Evolutionary conservation across 2,797 vertebrate species (phyloP).

Genomic region (Hoplostethus mediterraneus): DNA sequence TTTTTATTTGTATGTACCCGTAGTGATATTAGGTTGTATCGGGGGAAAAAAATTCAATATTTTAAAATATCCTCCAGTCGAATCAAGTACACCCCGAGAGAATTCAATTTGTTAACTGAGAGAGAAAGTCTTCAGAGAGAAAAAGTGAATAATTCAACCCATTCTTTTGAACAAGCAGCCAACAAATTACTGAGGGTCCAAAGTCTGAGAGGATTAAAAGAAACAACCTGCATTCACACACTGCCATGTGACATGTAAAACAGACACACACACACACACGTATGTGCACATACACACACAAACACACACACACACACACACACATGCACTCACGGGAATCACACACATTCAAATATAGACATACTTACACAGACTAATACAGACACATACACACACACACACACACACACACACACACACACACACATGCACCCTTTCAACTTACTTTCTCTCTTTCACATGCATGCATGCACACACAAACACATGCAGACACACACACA

Average conservation of each 20-base stretch:
- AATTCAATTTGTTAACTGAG: slow-evolving; percentile 61
- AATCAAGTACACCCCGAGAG: slow-evolving; percentile 42
- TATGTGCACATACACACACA: slow-evolving; percentile 5
- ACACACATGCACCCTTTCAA: too few species aligned
- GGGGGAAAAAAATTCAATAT: slow-evolving; percentile 59
- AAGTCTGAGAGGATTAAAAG: slow-evolving; percentile 33
- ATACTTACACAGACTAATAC: slow-evolving; percentile 3
- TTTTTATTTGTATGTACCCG: slow-evolving; percentile 33
- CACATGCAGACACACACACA: too few species aligned
- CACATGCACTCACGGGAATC: too few species aligned
- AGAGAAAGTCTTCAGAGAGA: slow-evolving; percentile 23
- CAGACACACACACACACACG: slow-evolving; percentile 11
- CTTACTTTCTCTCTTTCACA: too few species aligned
- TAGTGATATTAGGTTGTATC: slow-evolving; percentile 36
- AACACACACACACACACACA: not conserved
- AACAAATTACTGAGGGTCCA: slow-evolving; percentile 53
- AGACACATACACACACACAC: not conserved
- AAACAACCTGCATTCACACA: slow-evolving; percentile 22
- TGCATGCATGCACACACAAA: too few species aligned
- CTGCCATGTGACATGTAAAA: not conserved
- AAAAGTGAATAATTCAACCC: slow-evolving; percentile 59
- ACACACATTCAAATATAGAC: not conserved
- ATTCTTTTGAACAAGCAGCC: slow-evolving; percentile 62
- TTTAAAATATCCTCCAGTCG: slow-evolving; percentile 47
- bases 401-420: not conserved